Conservation (phyloP, 2,888 invertebrate genomes). For the Amaurobius ferox region DNA sequence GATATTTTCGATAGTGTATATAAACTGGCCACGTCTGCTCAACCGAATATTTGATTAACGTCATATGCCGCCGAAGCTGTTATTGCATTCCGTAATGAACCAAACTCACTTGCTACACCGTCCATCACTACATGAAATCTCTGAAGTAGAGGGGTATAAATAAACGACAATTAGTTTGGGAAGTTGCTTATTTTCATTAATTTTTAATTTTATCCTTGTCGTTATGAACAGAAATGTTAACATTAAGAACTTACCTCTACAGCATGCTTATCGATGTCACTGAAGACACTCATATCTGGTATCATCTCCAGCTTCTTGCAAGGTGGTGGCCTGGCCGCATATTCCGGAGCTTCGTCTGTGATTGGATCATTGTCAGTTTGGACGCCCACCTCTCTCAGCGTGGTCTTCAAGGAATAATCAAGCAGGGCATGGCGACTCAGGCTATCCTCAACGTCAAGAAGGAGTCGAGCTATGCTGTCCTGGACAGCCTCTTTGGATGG, state of each 20-base stretch:
- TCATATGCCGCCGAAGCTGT: too few species aligned
- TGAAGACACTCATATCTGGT: slow-evolving; percentile 71
- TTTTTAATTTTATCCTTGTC: not conserved
- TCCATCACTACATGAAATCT: too few species aligned
- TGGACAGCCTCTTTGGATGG: slow-evolving; percentile 54
- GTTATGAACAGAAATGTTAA: not conserved
- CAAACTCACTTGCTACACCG: too few species aligned
- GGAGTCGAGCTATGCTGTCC: slow-evolving; percentile 69
- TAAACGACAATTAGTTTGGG: too few species aligned
- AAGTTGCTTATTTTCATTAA: too few species aligned
- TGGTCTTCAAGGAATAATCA: slow-evolving; percentile 36
- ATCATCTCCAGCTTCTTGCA: slow-evolving; percentile 75
- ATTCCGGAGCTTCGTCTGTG: slow-evolving; percentile 76
- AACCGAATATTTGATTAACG: too few species aligned
- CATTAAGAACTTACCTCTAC: slow-evolving; percentile 63
- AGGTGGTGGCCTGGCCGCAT: slow-evolving; percentile 75
- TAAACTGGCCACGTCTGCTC: too few species aligned
- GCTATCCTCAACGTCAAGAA: slow-evolving; percentile 74
- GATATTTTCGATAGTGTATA: too few species aligned
- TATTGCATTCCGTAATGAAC: too few species aligned
- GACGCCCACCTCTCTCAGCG: slow-evolving; percentile 74
- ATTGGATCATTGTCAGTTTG: slow-evolving; percentile 76
- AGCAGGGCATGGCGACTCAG: slow-evolving; percentile 37
- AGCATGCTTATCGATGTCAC: slow-evolving; percentile 73
- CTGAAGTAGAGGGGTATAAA: too few species aligned